A percentile compares a stretch with the other conserved stretches of the same genome.
Conservation (phyloP, 30 jellyfish, hydroid and myxozoan species). For the Rhopilema esculentum region DNA sequence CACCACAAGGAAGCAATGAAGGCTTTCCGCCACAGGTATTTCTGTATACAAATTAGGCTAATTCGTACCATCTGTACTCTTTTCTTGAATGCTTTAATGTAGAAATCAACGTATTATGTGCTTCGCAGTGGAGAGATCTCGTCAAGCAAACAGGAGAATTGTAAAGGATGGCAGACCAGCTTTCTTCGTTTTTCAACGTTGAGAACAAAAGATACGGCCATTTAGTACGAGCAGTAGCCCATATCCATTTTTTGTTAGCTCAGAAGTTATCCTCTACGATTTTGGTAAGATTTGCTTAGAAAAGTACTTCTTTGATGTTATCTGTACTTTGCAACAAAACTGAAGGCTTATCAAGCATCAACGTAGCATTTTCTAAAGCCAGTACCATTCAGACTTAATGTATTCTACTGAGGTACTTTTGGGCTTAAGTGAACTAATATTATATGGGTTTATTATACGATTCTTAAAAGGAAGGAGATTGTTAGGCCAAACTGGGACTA, state of each 20-base stretch:
- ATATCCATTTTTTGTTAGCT: too few relatives aligned
- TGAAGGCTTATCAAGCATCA: too few relatives aligned
- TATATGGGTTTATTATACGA: neutral
- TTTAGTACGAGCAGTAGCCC: too few relatives aligned
- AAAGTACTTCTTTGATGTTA: too few relatives aligned
- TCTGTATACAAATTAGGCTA: neutral
- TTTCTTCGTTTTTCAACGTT: neutral
- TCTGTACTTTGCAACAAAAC: too few relatives aligned
- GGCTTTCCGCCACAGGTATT: neutral
- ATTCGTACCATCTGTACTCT: neutral
- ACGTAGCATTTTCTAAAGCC: too few relatives aligned
- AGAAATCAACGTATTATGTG: neutral
- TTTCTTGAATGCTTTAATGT: neutral
- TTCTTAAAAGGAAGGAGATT: neutral
- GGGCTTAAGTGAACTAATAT: neutral
- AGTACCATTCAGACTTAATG: too few relatives aligned
- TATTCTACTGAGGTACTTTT: too few relatives aligned
- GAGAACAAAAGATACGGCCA: neutral
- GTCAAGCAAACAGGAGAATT: neutral
- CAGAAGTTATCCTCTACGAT: too few relatives aligned
- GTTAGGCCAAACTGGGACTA: neutral
- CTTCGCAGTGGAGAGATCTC: neutral
- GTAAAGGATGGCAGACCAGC: neutral
- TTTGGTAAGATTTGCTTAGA: too few relatives aligned
- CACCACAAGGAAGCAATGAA: neutral